Base-by-base conservation (phyloP, 2,888 invertebrate species). In the Scelioninae gen. 1 region DNA sequence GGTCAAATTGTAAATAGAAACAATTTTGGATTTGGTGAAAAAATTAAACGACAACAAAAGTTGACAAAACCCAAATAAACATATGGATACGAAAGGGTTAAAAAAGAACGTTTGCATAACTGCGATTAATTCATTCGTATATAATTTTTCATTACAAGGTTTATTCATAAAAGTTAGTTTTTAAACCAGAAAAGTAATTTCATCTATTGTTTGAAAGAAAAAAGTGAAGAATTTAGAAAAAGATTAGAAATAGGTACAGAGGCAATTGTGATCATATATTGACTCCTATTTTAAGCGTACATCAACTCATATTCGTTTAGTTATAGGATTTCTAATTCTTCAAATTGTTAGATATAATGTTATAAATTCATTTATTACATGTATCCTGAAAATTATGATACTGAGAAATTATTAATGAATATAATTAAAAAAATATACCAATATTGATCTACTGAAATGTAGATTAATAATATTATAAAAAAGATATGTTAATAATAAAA, bases 21-120 rank as follows among this genome's bases (percentile, higher is more conserved):
- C 7, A 51, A 10, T 16, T 51, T 58, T 23, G 29, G 45, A 62
- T 45, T 62, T 29, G 60, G 45, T 45, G 31, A 31, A 5, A 62
- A 45, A 62, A 43, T 9, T 45, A 45, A 62, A 62, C 23, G 31
- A 11, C 43, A 60, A 62, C 29, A 45, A 40, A 62, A 62, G 7
- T 60, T 40, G 34, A 34, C 34, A 34, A 55, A 55, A 55, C 32
- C 15, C n/a, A 60, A 60, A 40, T 60, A 60, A 60, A 60, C 3
- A 60, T 29, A 43, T 43, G 43, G 43, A 34, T 13, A 60, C 60
- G 60, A 60, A 60, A 58, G 58, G 58, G 58, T 58, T 58, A 58
- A 58, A 40, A 58, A 58, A 7, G 8, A 58, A 55, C 13, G 29
- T 29, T 23, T 23, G 23, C 23, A 23, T 23, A 23, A 23, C 4